phyloP scores from a whole-genome alignment of 2,797 vertebrate genomes.

The Lateolabrax maculatus region DNA sequence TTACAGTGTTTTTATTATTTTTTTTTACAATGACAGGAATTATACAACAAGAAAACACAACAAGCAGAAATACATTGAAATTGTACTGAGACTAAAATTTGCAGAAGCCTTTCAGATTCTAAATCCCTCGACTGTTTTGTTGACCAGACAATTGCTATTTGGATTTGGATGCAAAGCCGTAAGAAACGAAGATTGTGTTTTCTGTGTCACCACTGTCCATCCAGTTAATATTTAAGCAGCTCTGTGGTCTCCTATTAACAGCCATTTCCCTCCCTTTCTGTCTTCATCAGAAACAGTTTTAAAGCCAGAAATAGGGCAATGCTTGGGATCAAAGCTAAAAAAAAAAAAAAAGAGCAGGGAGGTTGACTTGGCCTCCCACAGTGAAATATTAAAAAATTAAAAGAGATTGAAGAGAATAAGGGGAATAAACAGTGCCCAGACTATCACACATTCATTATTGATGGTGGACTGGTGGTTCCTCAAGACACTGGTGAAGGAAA shows the following conservation, averaged over 20 bases:
- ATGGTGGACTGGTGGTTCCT: conserved; percentile 34
- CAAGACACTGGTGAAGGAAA: conserved; percentile 30
- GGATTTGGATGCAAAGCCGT: conserved; percentile 74
- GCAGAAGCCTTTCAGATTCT: conserved; percentile 54
- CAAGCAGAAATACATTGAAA: conserved; percentile 22
- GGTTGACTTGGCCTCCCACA: conserved; percentile 16
- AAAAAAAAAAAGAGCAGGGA: background rate
- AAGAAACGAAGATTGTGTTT: conserved; percentile 76
- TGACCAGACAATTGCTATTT: conserved; percentile 69
- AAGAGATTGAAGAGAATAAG: conserved; percentile 56
- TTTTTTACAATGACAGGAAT: background rate
- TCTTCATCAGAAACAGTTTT: conserved; percentile 37
- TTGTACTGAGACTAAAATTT: conserved; percentile 30
- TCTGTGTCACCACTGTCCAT: conserved; percentile 64
- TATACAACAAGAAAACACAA: background rate
- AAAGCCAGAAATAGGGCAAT: conserved; percentile 56
- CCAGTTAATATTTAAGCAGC: conserved; percentile 79
- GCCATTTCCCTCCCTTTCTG: conserved; percentile 34
- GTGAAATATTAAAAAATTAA: conserved; percentile 65
- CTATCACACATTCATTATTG: conserved; percentile 62
- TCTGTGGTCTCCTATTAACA: conserved; percentile 61
- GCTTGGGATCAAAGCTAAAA: conserved; percentile 32
- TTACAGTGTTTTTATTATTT: background rate
- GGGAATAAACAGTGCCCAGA: conserved; percentile 46
- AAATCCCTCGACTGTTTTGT: conserved; percentile 70